Evolutionary conservation across 2,797 vertebrate species (phyloP), one percentile per base, ranked within the genome.

Genomic region (Bovichtus diacanthus): DNA sequence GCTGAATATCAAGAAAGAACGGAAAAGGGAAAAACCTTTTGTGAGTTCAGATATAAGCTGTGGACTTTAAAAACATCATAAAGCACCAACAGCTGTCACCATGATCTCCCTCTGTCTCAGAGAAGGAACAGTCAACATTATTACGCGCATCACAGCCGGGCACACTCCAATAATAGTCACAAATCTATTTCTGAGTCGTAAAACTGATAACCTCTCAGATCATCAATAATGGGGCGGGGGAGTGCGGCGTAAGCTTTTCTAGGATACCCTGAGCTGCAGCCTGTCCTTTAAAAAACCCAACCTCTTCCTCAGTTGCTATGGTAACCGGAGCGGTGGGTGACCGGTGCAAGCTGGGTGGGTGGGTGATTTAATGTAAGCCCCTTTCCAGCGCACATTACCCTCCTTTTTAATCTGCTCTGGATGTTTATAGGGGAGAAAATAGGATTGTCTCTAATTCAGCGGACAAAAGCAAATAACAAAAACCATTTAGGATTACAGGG

Each of bases 231-330:
- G 18, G 55, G 73, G 71, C 25, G 72, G 55, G n/a, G 70, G 84
- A 85, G 56, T 60, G 60, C 9, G 9, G 6, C 38, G 27, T 70
- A 86, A 86, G 83, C 82, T 88, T 80, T 72, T 69, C 62, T 27
- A 55, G 59, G 81, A 78, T 79, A 86, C 47, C 74, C 64, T 27
- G 47, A 69, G 85, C 84, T 68, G 50, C 74, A 81, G 87, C 13
- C 64, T 72, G 74, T 76, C 69, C 78, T 85, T 80, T 65, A 81
- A 74, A 89, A 84, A 88, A 74, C 87, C 74, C 83, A 82, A 73
- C 81, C 87, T 88, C 81, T 83, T 78, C 74, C 83, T 84, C 88
- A 86, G 95, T 95, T 95, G 93, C 94, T 88, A 95, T 93, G 89
- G 92, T 31, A 90, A 95, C 94, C 81, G 6, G 73, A 81, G 82